Evolutionary conservation across 1,140 invertebrate genomes (phyloP).

Genomic region (Bombus sylvicola): DNA sequence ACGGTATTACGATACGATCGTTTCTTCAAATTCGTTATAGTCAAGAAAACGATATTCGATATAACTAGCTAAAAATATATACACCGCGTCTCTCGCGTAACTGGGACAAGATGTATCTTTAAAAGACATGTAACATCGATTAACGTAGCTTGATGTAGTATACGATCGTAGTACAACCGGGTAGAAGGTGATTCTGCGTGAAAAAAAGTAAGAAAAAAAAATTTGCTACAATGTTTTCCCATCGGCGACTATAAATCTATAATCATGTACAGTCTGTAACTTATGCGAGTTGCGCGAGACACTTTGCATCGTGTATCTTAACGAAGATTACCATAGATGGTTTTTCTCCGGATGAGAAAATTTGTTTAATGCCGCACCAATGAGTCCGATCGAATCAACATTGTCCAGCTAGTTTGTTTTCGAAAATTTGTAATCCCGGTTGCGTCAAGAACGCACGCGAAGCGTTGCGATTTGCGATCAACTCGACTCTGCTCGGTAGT

Average conservation of each 20-base stretch:
- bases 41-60: not conserved
- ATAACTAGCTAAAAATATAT: not conserved
- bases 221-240: too few relatives aligned
- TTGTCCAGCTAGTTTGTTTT: not conserved
- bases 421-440: not conserved
- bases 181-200: too few relatives aligned
- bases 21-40: not conserved
- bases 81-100: not conserved
- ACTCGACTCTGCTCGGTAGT: not conserved
- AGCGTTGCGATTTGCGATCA: slow-evolving; percentile 10
- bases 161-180: too few relatives aligned
- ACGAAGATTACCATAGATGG: too few relatives aligned
- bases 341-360: not conserved
- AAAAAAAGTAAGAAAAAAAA: too few relatives aligned
- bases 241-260: too few relatives aligned
- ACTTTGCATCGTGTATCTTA: too few relatives aligned
- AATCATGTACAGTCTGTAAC: too few relatives aligned
- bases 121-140: not conserved
- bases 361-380: too few relatives aligned
- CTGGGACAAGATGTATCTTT: not conserved
- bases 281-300: too few relatives aligned
- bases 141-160: not conserved
- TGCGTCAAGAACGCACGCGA: slow-evolving; percentile 3
- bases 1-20: not conserved
- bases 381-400: not conserved